phyloP scores from a whole-genome alignment of 2,797 vertebrate species.

The Lemur catta region DNA sequence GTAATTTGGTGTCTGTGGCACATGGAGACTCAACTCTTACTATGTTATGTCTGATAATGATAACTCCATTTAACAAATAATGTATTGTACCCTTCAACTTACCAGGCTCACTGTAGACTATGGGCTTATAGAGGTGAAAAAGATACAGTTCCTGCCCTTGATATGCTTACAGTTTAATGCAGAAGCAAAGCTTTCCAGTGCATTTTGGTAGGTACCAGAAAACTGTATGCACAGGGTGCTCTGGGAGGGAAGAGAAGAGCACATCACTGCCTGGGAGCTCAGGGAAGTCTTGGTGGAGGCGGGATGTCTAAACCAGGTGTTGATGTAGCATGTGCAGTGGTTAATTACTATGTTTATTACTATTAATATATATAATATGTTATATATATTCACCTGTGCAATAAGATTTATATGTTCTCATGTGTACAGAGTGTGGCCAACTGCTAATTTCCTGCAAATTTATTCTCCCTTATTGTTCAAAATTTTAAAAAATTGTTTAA shows the following conservation, averaged over 20 bases:
- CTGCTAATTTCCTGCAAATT: background rate
- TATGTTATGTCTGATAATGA: background rate
- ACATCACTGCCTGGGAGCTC: background rate
- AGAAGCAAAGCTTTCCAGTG: background rate
- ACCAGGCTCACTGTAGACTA: background rate
- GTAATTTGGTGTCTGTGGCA: background rate
- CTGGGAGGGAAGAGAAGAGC: background rate
- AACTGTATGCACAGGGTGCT: background rate
- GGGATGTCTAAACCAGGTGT: background rate
- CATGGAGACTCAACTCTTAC: background rate
- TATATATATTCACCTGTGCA: background rate
- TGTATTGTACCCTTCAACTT: background rate
- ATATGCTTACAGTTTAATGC: background rate
- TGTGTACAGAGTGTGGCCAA: background rate
- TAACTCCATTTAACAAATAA: background rate
- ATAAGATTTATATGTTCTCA: background rate
- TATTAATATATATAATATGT: no score
- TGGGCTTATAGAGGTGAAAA: background rate
- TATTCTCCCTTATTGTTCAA: background rate
- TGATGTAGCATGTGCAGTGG: background rate
- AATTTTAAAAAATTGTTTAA: background rate
- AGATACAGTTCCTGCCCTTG: background rate
- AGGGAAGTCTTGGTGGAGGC: background rate
- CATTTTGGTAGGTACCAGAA: background rate
- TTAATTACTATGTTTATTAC: background rate